Evolutionary conservation across 2,113 vertebrate genomes (phyloP).

Genomic region (Marmota monax): DNA sequence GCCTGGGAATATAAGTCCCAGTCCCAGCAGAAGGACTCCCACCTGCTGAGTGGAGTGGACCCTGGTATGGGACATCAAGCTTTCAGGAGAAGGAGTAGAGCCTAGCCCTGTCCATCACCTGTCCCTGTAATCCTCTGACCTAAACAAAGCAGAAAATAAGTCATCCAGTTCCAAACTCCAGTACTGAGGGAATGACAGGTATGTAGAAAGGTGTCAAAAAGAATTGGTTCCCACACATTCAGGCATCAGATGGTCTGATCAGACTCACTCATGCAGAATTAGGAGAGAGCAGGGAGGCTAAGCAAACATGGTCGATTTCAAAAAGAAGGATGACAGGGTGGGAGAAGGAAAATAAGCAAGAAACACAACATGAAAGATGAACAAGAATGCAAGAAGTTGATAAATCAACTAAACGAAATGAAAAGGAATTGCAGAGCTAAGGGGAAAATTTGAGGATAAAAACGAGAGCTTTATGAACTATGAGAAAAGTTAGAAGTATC

Average conservation of each 20-base stretch:
- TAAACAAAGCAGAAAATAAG: not conserved
- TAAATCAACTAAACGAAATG: not conserved
- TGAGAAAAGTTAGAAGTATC: not conserved
- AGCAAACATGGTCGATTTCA: not conserved
- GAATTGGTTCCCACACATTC: not conserved
- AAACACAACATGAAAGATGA: not conserved
- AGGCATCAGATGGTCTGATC: not conserved
- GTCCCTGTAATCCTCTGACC: not conserved
- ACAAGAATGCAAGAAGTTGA: not conserved
- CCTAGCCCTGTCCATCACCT: not conserved
- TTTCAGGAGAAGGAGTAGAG: not conserved
- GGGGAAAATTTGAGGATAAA: not conserved
- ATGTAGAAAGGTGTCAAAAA: not conserved
- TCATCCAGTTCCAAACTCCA: not conserved
- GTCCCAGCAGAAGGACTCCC: not conserved
- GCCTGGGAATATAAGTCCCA: not conserved
- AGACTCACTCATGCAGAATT: not conserved
- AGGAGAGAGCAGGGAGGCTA: not conserved
- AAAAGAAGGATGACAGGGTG: not conserved
- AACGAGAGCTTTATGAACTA: not conserved
- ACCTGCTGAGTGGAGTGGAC: not conserved
- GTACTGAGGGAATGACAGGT: not conserved
- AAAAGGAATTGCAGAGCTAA: slow-evolving; percentile 20
- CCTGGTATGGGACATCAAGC: not conserved
- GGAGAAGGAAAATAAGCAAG: not conserved